Evolutionary conservation across 2,888 invertebrate species (phyloP).

Genomic region (Blastobasis lacticolella): DNA sequence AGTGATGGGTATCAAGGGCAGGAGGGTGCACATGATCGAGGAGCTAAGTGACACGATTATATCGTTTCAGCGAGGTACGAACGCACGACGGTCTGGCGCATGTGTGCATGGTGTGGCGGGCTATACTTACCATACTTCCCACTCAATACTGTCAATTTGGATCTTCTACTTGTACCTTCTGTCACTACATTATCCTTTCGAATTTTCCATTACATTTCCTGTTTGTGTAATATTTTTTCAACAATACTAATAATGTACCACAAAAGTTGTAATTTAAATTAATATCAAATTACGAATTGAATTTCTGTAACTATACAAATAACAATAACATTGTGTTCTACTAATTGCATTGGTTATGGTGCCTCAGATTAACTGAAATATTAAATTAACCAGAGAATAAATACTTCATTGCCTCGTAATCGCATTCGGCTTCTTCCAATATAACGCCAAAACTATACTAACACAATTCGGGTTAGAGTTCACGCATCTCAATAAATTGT

Average conservation of each 20-base stretch:
- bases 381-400: neutral
- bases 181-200: neutral
- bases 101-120: conserved; percentile 61
- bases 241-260: neutral
- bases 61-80: conserved; percentile 98
- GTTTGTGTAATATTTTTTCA: neutral
- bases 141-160: no score
- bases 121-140: no score
- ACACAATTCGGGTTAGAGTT: conserved; percentile 1
- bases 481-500: conserved; percentile 11
- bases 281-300: no score
- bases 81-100: conserved; percentile 43
- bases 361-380: neutral
- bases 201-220: neutral
- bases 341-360: conserved; percentile 2
- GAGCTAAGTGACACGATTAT: conserved; percentile 98
- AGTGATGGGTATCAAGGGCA: conserved; percentile 99
- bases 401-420: conserved; percentile 38
- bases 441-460: conserved; percentile 23
- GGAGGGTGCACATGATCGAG: conserved; percentile 98
- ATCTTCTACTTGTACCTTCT: neutral
- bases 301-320: no score
- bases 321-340: no score
- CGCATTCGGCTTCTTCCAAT: conserved; percentile 38
- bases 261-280: no score